phyloP scores from a whole-genome alignment of 2,797 vertebrate genomes.

The Tangara arthus region DNA sequence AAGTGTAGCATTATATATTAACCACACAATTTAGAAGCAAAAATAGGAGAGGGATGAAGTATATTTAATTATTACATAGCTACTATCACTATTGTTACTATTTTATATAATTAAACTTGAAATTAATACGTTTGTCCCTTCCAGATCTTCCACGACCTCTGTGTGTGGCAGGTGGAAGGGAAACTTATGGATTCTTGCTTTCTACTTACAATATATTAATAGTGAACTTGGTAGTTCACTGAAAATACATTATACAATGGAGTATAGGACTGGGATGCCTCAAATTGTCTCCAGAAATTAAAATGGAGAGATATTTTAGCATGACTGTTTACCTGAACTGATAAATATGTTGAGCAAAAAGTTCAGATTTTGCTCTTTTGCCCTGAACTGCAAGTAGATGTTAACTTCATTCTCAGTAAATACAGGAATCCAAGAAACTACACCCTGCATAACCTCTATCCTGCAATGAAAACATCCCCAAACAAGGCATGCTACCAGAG shows the following conservation, averaged over 20 bases:
- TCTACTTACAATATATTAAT: background rate
- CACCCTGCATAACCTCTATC: background rate
- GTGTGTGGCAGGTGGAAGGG: rapidly evolving
- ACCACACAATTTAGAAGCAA: background rate
- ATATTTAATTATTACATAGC: background rate
- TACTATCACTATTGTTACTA: background rate
- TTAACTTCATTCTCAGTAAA: background rate
- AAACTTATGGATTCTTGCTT: background rate
- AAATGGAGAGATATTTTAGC: background rate
- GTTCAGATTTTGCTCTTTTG: background rate
- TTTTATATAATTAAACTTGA: background rate
- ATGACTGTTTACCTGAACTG: background rate
- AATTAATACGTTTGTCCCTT: background rate
- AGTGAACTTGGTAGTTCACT: background rate
- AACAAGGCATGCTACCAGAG: background rate
- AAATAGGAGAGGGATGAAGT: background rate
- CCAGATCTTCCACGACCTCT: background rate
- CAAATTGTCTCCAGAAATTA: background rate
- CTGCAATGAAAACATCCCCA: background rate
- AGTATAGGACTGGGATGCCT: background rate
- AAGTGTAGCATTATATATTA: background rate
- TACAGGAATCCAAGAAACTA: background rate
- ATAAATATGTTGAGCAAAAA: background rate
- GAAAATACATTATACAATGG: background rate
- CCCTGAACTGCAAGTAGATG: background rate